Evolutionary conservation across 2,888 invertebrate genomes (phyloP).

Genomic region (Xiphydria camelus): DNA sequence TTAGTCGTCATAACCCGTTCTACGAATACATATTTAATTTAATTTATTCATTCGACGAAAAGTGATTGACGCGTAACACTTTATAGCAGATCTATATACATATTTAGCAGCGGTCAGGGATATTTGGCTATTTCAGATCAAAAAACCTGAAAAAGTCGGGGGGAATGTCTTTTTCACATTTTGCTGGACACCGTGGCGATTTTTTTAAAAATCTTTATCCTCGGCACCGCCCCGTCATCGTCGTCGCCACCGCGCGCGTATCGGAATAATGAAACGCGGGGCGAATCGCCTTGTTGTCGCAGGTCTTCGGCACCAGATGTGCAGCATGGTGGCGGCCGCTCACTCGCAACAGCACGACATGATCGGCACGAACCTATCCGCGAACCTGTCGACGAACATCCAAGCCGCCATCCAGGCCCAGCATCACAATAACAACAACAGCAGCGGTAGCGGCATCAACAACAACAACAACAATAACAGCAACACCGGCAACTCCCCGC

Average conservation of each 20-base stretch:
- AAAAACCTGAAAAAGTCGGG: too few relatives aligned
- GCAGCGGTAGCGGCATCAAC: constrained; percentile 31
- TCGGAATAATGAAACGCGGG: background rate
- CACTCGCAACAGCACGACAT: constrained; percentile 60
- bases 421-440: constrained; percentile 50
- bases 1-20: too few relatives aligned
- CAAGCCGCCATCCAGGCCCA: constrained; percentile 60
- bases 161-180: too few relatives aligned
- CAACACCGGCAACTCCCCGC: constrained; percentile 51
- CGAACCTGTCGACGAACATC: constrained; percentile 55
- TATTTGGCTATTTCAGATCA: too few relatives aligned
- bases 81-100: background rate
- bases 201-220: too few relatives aligned
- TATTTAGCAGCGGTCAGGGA: too few relatives aligned
- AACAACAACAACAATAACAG: constrained; percentile 51
- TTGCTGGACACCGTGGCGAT: too few relatives aligned
- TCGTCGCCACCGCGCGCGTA: background rate
- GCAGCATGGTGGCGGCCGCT: constrained; percentile 75
- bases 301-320: constrained; percentile 82
- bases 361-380: constrained; percentile 58
- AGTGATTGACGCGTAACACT: too few relatives aligned
- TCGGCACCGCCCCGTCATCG: background rate
- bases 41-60: background rate
- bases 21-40: background rate
- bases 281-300: constrained; percentile 9